Conservation (phyloP, 2,797 vertebrate species). For the Denticeps clupeoides region DNA sequence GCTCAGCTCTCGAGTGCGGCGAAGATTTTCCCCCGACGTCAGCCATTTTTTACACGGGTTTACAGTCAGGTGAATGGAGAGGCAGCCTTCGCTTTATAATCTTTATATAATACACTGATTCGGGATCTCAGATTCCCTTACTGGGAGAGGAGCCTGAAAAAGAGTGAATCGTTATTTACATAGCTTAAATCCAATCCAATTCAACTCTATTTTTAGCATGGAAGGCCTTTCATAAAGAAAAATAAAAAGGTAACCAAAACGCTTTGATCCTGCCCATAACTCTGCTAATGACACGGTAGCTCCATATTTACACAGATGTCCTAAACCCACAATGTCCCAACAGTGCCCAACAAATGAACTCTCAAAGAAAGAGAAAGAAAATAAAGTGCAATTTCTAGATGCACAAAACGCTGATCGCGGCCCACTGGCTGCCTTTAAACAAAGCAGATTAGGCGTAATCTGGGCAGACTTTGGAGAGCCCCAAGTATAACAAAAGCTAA, state of each 20-base stretch:
- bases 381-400: conserved; percentile 18
- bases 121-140: no score
- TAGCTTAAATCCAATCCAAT: no score
- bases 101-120: no score
- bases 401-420: conserved; percentile 6
- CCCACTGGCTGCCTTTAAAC: conserved; percentile 38
- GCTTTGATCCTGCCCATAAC: neutral
- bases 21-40: conserved; percentile 1
- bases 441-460: conserved; percentile 64
- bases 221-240: neutral
- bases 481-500: conserved; percentile 48
- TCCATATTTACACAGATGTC: conserved; percentile 2
- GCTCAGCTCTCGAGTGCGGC: conserved; percentile 3
- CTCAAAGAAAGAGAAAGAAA: conserved; percentile 33
- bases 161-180: no score
- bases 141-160: no score
- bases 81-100: no score
- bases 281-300: neutral
- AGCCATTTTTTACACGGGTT: neutral
- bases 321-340: neutral
- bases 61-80: neutral
- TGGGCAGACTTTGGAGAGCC: conserved; percentile 47
- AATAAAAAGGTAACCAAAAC: conserved; percentile 3
- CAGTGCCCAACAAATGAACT: conserved; percentile 1
- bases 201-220: neutral